A percentile compares a stretch with the other conserved stretches of the same genome.
Conservation (phyloP, 64 coral and sea anemone species). For the Stichodactyla mertensii region DNA sequence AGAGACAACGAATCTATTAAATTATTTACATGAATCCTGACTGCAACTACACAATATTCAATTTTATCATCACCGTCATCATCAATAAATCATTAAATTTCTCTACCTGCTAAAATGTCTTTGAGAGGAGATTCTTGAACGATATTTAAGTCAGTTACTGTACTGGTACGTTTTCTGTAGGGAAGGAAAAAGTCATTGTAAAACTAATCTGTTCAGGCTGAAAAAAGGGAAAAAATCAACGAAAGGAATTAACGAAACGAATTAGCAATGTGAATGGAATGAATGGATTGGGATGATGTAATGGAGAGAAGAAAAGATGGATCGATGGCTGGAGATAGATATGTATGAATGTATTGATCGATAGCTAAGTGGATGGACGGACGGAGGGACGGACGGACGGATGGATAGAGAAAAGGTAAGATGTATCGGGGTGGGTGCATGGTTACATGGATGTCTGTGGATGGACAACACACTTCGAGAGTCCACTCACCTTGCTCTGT, state of each 20-base stretch:
- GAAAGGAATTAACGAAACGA: too few relatives aligned
- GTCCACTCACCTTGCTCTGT: constrained; percentile 55
- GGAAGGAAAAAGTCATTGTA: not conserved
- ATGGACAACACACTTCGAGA: not conserved
- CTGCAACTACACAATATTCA: too few relatives aligned
- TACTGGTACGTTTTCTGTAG: constrained; percentile 22
- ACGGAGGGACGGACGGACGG: not conserved
- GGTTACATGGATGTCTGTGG: not conserved
- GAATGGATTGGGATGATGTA: too few relatives aligned
- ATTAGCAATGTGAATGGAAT: too few relatives aligned
- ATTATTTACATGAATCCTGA: too few relatives aligned
- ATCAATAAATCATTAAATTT: not conserved
- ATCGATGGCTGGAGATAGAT: not conserved
- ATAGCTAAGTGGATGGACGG: not conserved
- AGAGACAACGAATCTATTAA: too few relatives aligned
- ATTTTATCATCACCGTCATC: not conserved
- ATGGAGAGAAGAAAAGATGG: not conserved
- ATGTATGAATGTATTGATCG: not conserved
- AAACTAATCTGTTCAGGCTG: too few relatives aligned
- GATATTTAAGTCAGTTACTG: constrained; percentile 15
- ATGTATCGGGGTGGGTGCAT: not conserved
- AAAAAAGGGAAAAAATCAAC: too few relatives aligned
- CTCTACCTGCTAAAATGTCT: constrained; percentile 17
- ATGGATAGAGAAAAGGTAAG: not conserved
- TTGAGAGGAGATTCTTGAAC: constrained; percentile 26